Percentiles rank a stretch among this genome's conserved stretches.
Conservation (phyloP, 2,113 vertebrate species). For the Nasalis larvatus region DNA sequence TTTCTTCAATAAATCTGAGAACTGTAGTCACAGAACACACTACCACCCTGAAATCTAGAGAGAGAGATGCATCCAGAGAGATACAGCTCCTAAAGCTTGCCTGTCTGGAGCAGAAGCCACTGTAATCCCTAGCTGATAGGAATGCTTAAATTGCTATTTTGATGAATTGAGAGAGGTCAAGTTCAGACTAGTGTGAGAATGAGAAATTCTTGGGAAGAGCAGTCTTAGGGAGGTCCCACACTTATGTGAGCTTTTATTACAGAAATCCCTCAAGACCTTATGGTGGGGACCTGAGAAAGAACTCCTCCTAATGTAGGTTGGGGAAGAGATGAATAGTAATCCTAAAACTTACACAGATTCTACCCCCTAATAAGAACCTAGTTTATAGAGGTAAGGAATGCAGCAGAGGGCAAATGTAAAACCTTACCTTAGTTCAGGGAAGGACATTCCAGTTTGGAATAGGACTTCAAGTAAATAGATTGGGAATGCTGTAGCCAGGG, state of each 20-base stretch:
- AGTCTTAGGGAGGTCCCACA: not conserved
- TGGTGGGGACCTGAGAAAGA: not conserved
- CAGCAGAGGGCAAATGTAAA: not conserved
- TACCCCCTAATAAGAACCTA: not conserved
- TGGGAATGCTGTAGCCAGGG: not conserved
- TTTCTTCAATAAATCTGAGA: not conserved
- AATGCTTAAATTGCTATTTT: not conserved
- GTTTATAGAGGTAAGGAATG: not conserved
- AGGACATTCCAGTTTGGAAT: not conserved
- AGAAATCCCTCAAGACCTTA: not conserved
- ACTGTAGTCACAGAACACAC: not conserved
- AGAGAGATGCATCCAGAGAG: not conserved
- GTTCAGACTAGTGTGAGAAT: not conserved
- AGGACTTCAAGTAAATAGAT: not conserved
- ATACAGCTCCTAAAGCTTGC: not conserved
- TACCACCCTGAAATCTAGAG: not conserved
- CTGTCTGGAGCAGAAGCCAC: not conserved
- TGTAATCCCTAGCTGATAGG: not conserved
- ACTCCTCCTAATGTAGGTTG: not conserved
- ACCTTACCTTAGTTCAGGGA: not conserved
- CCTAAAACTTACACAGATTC: not conserved
- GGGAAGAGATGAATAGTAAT: not conserved
- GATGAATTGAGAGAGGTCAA: not conserved
- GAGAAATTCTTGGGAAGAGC: not conserved
- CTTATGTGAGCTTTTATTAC: not conserved